Evolutionary conservation across 2,888 invertebrate genomes (phyloP), one percentile per base, ranked within the genome.

Genomic region (Spodoptera littoralis): DNA sequence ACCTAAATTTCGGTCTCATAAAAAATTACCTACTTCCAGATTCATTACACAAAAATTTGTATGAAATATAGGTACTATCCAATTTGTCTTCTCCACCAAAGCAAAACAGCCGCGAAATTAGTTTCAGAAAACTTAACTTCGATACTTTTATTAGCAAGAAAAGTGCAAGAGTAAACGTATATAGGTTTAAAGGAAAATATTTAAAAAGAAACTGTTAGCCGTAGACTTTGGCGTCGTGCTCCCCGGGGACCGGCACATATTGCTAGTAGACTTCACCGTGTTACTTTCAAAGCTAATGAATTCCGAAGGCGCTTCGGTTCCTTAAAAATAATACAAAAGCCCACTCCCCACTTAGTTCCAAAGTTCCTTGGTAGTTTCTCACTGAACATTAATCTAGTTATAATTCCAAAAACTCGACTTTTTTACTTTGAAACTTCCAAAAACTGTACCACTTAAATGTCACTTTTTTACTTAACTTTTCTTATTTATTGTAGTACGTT

Each of bases 321-420:
- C 85, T 89, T 90, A 90, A 92, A 93, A 94, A 93, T 90, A 93
- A 90, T 87, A 90, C 88, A 91, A 92, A 36, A 92, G 92, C 89
- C 87, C 75, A 76, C 84, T 87, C 89, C 81, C 84, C 84, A 84
- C 85, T 88, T 87, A 89, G 88, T 90, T 88, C 58, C 79, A 62
- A 90, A 92, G 88, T 92, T 90, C 83, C 82, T 77, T 84, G 87
- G 88, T 90, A 92, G 89, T 92, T 91, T 86, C 88, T 92, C 89
- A 88, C 87, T 85, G 86, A 89, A 89, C 93, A 92, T 93, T 94
- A 92, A 92, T 93, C 90, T 91, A 88, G 90, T 92, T 92, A 91
- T 90, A 90, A 89, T 90, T 88, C 82, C 78, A 73, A 79, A 81
- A 81, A 80, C 81, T 78, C 80, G 80, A 80, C 55, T 86, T 88